Percentiles rank a stretch among this genome's conserved stretches.
Evolutionary conservation across 1,140 invertebrate species (phyloP).

Genomic region (Mizuhopecten yessoensis): DNA sequence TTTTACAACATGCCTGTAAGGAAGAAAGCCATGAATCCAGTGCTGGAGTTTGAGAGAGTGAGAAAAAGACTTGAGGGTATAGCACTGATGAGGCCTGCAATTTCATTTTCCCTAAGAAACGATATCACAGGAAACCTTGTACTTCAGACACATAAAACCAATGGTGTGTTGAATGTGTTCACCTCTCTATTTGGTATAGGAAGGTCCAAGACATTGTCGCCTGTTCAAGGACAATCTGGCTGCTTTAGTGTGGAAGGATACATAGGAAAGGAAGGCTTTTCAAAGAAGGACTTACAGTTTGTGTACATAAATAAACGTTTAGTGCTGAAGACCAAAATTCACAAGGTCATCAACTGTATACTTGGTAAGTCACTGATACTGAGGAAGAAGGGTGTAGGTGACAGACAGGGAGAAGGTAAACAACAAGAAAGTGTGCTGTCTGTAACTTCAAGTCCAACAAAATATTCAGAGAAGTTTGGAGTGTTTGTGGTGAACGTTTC

Average conservation of each 20-base stretch:
- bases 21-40: slow-evolving; percentile 84
- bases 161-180: slow-evolving; percentile 85
- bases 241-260: slow-evolving; percentile 85
- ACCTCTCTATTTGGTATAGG: slow-evolving; percentile 84
- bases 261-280: slow-evolving; percentile 84
- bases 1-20: slow-evolving; percentile 87
- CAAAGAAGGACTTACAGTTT: slow-evolving; percentile 85
- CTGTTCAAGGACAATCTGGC: slow-evolving; percentile 84
- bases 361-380: slow-evolving; percentile 80
- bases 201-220: slow-evolving; percentile 82
- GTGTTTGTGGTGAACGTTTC: slow-evolving; percentile 87
- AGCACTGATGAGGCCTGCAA: slow-evolving; percentile 85
- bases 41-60: slow-evolving; percentile 86
- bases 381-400: slow-evolving; percentile 68
- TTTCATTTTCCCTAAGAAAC: slow-evolving; percentile 87
- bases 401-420: slow-evolving; percentile 46
- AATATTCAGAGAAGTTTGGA: slow-evolving; percentile 82
- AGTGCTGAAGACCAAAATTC: slow-evolving; percentile 84
- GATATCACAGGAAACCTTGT: slow-evolving; percentile 85
- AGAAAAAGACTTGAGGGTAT: slow-evolving; percentile 85
- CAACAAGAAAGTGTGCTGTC: not conserved
- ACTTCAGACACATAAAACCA: slow-evolving; percentile 85
- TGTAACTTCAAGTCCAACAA: slow-evolving; percentile 72
- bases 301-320: slow-evolving; percentile 87
- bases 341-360: slow-evolving; percentile 84